A percentile compares a stretch with the other conserved stretches of the same genome.
Conservation (phyloP, 2,113 vertebrate species). For the Procavia capensis region DNA sequence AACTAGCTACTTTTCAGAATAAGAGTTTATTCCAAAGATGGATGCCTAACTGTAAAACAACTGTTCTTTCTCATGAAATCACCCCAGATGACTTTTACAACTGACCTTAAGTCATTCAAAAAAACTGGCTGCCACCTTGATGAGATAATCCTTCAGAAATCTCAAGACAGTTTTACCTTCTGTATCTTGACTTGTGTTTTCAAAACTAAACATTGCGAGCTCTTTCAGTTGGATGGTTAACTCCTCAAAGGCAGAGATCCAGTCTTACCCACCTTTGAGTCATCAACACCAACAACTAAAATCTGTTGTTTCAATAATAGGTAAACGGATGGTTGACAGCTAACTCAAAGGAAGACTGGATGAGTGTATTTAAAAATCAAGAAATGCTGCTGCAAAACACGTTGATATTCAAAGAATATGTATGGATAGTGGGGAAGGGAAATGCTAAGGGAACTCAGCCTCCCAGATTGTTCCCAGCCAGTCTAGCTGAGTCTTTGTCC, state of each 20-base stretch:
- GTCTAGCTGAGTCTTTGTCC: background rate
- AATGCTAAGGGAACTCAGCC: background rate
- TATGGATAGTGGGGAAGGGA: accelerated
- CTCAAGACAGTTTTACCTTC: background rate
- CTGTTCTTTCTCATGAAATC: background rate
- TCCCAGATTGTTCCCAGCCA: background rate
- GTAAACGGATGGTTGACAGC: background rate
- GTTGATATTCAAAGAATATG: background rate
- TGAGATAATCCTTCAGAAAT: background rate
- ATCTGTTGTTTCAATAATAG: background rate
- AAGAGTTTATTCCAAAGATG: background rate
- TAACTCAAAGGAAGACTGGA: background rate
- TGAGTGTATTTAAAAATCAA: background rate
- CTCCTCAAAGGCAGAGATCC: background rate
- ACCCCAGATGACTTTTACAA: background rate
- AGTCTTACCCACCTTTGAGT: background rate
- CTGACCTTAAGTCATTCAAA: background rate
- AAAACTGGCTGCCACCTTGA: background rate
- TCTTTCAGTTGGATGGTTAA: background rate
- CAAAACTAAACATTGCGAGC: background rate
- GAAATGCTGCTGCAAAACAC: background rate
- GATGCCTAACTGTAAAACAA: conserved; percentile 18
- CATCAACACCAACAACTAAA: background rate
- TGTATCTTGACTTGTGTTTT: background rate
- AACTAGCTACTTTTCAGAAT: background rate